Evolutionary conservation across 2,113 vertebrate genomes (phyloP), one percentile per base, ranked within the genome.

Genomic region (Neodontobutis hainanensis): DNA sequence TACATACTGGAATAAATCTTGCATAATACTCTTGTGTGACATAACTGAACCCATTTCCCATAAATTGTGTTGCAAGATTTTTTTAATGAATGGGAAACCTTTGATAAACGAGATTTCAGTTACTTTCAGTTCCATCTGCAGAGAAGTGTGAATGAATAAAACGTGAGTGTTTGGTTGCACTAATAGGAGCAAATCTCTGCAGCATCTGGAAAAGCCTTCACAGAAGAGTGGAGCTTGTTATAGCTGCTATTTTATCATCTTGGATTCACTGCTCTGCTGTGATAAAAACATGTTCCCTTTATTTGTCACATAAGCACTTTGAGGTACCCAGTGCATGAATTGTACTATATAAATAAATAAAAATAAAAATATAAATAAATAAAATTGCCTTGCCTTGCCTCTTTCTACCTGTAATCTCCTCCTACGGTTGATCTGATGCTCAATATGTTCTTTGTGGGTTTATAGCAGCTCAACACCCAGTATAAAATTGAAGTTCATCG

Each of bases 1-100:
- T 53, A 68, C 58, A 65, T 78, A 45, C 76, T 14, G 66, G 62
- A 82, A 83, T 34, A 15, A 1, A 35, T 42, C 35, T 87, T 89
- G 81, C 87, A 38, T 67, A 58, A 85, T 55, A 59, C 40, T 42
- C 15, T 40, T 34, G 32, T 64, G 12, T 64, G 34, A 55, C 38
- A 60, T 46, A 35, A 19, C 47, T 48, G 56, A 27, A 14, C 59
- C 1, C 9, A 36, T 71, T 85, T 88, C 78, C 60, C 5, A 5
- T 75, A 76, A 86, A 36, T 3, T 52, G 52, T 59, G 68, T 80
- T 27, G 69, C 73, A 77, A 85, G 34, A 68, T 10, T 50, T 74
- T n/a, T 78, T 78, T 55, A 61, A 52, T 77, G 65, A 86, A 86
- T 83, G 70, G 43, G 16, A 36, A 44, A 0, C 2, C 4, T 69